These are phyloP conservation scores for Petrocephalus zakoni DNA, from an alignment of 2,113 vertebrate genomes.

Conservation along the genomic window DNA sequence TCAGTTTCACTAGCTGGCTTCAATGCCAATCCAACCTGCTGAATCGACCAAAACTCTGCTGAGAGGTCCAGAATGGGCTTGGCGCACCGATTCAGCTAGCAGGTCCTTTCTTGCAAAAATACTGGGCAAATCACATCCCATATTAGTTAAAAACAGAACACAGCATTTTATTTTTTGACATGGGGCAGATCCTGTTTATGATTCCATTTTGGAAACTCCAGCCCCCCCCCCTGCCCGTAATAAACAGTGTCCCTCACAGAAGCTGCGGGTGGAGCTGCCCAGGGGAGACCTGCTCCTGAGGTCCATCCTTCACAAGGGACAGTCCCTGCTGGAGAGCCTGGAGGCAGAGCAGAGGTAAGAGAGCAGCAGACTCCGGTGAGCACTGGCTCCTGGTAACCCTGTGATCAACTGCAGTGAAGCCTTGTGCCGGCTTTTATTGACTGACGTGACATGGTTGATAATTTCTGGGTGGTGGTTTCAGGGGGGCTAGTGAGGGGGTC, in stretches of 20 bases:
- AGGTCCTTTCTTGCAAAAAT: background rate
- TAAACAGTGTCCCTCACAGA: constrained; percentile 50
- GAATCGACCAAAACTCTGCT: background rate
- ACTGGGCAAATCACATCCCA: background rate
- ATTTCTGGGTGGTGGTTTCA: background rate
- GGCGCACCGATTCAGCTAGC: background rate
- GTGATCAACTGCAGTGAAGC: background rate
- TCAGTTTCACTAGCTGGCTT: background rate
- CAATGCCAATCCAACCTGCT: background rate
- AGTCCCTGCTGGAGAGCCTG: constrained; percentile 67
- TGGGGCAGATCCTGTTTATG: background rate
- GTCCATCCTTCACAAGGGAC: constrained; percentile 67
- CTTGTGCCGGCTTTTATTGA: background rate
- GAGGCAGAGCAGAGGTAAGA: constrained; percentile 75
- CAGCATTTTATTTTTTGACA: background rate
- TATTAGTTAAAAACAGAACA: background rate
- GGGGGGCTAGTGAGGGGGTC: background rate
- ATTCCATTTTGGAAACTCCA: background rate
- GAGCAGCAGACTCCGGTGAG: too few relatives aligned
- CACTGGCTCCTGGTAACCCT: background rate
- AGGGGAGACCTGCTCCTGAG: constrained; percentile 76
- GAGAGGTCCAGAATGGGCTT: background rate
- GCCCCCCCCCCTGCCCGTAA: background rate
- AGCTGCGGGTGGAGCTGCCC: constrained; percentile 77
- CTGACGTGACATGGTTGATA: background rate